phyloP scores from a whole-genome alignment of 2,797 vertebrate species.

The Premnoplex brunnescens region DNA sequence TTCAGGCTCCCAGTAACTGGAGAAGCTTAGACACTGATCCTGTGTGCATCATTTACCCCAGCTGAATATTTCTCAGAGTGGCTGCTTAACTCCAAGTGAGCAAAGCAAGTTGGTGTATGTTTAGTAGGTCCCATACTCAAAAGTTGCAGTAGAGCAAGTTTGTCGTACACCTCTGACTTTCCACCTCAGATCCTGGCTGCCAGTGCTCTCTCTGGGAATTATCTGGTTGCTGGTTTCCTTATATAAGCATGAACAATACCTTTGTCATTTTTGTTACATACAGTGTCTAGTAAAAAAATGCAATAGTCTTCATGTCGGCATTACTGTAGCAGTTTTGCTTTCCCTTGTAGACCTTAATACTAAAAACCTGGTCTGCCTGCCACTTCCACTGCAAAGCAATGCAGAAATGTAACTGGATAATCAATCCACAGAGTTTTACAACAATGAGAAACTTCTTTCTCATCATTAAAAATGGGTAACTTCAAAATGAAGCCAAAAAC shows the following conservation, averaged over 20 bases:
- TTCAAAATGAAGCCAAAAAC: constrained; percentile 25
- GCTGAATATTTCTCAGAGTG: not conserved
- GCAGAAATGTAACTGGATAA: constrained; percentile 29
- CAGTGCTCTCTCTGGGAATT: not conserved
- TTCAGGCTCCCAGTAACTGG: not conserved
- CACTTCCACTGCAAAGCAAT: not conserved
- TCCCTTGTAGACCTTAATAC: not conserved
- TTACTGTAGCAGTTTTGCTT: not conserved
- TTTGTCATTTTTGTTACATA: not conserved
- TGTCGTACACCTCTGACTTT: not conserved
- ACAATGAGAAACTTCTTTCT: constrained; percentile 6
- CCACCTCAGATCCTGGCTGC: not conserved
- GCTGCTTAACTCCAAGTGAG: not conserved
- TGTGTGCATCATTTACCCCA: not conserved
- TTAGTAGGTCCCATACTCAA: not conserved
- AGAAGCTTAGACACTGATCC: not conserved
- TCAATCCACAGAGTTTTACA: not conserved
- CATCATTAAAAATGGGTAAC: constrained; percentile 13
- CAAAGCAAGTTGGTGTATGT: not conserved
- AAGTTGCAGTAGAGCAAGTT: not conserved
- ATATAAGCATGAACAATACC: not conserved
- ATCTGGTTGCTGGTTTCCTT: not conserved
- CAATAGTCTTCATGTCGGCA: accelerated
- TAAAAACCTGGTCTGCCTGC: not conserved
- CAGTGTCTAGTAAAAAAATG: not conserved